Evolutionary conservation across 2,113 vertebrate genomes (phyloP).

Genomic region (Oxyura jamaicensis): DNA sequence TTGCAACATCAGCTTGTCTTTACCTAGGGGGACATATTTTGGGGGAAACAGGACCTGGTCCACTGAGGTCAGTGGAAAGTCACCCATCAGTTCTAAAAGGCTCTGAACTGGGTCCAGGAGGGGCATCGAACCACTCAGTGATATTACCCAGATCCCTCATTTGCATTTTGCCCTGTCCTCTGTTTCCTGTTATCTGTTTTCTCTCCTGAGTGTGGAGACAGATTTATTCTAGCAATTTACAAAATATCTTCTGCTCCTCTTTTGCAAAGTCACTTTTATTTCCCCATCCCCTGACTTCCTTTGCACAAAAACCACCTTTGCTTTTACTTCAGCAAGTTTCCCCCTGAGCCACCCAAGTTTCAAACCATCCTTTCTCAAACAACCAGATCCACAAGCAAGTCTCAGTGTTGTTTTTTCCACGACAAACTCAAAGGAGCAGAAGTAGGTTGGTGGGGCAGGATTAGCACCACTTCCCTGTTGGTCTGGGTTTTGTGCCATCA

Average conservation of each 20-base stretch:
- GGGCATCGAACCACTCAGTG: not conserved
- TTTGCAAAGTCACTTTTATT: conserved; percentile 16
- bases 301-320: conserved; percentile 35
- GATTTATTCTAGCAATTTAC: conserved; percentile 44
- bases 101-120: not conserved
- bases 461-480: conserved; percentile 15
- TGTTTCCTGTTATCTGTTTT: conserved; percentile 55
- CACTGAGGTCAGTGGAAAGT: conserved; percentile 1
- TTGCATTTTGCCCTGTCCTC: conserved; percentile 55
- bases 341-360: conserved; percentile 39
- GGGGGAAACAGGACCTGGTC: not conserved
- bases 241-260: conserved; percentile 20
- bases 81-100: not conserved
- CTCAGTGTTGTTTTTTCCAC: conserved; percentile 53
- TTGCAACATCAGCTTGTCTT: not conserved
- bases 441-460: not conserved
- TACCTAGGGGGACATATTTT: not conserved
- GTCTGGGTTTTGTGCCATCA: conserved; percentile 1
- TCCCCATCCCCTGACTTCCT: conserved; percentile 17
- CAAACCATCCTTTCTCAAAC: conserved; percentile 47
- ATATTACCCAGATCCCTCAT: conserved; percentile 47
- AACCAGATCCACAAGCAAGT: conserved; percentile 14
- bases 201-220: not conserved
- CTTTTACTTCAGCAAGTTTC: conserved; percentile 20
- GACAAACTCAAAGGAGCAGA: not conserved